A percentile compares a stretch with the other conserved stretches of the same genome.
Evolutionary conservation across 2,797 vertebrate species (phyloP).

Genomic region (Gymnoscopelus microlampas): DNA sequence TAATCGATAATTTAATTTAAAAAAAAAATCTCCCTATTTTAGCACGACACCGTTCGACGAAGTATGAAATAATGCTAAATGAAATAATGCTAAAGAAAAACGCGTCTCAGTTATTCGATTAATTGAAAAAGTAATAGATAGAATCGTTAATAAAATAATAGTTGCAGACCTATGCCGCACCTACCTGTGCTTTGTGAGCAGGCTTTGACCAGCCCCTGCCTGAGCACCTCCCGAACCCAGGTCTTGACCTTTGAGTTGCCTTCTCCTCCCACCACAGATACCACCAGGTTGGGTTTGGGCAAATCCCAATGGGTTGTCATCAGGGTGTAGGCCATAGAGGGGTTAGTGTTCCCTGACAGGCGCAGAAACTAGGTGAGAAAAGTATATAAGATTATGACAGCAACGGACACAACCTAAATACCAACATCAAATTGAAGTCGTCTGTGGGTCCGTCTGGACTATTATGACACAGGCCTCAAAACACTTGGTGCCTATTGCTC

Average conservation of each 20-base stretch:
- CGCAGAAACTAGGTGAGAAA: slow-evolving; percentile 85
- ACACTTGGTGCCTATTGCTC: not conserved
- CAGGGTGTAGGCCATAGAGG: slow-evolving; percentile 80
- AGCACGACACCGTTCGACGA: too few species aligned
- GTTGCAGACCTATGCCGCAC: not conserved
- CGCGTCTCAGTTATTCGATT: too few species aligned
- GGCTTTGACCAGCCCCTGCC: slow-evolving; percentile 89
- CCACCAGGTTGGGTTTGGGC: slow-evolving; percentile 88
- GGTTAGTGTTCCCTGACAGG: slow-evolving; percentile 85
- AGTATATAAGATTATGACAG: not conserved
- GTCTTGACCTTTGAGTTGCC: slow-evolving; percentile 79
- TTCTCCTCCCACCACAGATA: slow-evolving; percentile 88
- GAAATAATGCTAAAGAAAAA: too few species aligned
- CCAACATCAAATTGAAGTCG: too few species aligned
- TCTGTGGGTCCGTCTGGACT: too few species aligned
- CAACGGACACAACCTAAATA: too few species aligned
- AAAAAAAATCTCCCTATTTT: too few species aligned
- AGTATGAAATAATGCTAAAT: too few species aligned
- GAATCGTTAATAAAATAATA: too few species aligned
- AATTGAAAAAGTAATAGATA: too few species aligned
- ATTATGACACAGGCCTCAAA: not conserved
- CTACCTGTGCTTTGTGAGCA: slow-evolving; percentile 93
- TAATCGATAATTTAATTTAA: too few species aligned
- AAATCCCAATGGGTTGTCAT: slow-evolving; percentile 86
- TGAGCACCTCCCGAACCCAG: slow-evolving; percentile 89